phyloP scores from a whole-genome alignment of 2,113 vertebrate genomes.

The Axis porcinus region DNA sequence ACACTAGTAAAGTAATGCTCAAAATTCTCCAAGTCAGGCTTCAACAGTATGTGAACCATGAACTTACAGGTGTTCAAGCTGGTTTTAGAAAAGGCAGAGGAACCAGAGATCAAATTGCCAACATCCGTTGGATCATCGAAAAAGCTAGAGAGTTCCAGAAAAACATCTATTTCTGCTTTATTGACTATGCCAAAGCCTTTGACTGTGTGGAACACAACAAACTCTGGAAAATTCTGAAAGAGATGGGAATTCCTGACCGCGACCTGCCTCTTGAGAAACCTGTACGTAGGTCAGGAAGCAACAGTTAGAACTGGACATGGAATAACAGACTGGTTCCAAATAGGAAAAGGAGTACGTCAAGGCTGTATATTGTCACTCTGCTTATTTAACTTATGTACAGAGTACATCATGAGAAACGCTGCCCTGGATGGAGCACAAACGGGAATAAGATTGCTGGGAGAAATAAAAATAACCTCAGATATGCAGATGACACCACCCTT shows the following conservation, averaged over 20 bases:
- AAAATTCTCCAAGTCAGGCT: not conserved
- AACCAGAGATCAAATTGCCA: not conserved
- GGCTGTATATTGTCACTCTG: not conserved
- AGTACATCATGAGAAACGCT: not conserved
- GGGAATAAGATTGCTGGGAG: not conserved
- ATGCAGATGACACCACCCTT: not conserved
- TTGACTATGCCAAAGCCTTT: not conserved
- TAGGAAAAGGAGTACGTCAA: not conserved
- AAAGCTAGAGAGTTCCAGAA: not conserved
- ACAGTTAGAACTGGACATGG: not conserved
- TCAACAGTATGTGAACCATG: not conserved
- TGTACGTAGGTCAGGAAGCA: not conserved
- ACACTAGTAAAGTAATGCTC: not conserved
- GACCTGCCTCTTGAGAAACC: not conserved
- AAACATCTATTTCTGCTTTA: not conserved
- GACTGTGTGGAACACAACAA: not conserved
- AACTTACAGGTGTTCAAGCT: not conserved
- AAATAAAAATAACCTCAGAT: not conserved
- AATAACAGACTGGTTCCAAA: not conserved
- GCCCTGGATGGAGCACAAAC: not conserved
- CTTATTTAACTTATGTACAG: not conserved
- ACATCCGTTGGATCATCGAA: rapidly evolving
- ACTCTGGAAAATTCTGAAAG: not conserved
- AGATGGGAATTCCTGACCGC: not conserved
- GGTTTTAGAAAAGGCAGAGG: not conserved